Base-by-base conservation (phyloP, 1,140 invertebrate genomes). In the Diachasmimorpha longicaudata region DNA sequence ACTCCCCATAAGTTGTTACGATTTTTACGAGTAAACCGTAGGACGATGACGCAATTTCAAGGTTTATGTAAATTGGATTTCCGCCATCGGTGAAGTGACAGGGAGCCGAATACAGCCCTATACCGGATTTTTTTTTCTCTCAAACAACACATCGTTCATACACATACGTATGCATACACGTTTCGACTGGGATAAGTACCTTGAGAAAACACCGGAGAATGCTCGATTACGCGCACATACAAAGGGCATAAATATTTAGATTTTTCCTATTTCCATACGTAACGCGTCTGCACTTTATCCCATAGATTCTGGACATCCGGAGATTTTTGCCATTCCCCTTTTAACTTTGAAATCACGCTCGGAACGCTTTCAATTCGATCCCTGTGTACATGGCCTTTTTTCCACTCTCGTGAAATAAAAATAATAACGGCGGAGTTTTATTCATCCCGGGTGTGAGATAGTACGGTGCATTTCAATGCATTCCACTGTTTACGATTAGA, bases 211-310 rank as follows among this genome's bases (percentile, higher is more conserved):
- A 74, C 70, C 69, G 70, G 25, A 66, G 52, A 78, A 66, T 66
- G 68, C 55, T 52, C 48, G 70, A 21, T 72, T 44, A 74, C 48
- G 31, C 78, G 70, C 67, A 77, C 74, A 71, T 25, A 63, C 63
- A 10, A 76, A 36, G n/a, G 21, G 55, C 75, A 83, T 82, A 80
- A 81, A 81, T 83, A 83, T 83, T 81, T 80, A 81, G 77, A 82
- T 81, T 79, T 66, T 67, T n/a, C 31, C 71, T 67, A 80, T 82
- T 79, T 79, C 73, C 77, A 82, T 80, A 77, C 72, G 48, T 66
- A 72, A 75, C 70, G 68, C 70, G 70, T 76, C 75, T 58, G 63
- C 55, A 73, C 44, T 77, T 55, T 73, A 68, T 72, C n/a, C 70
- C 23, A 19, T 77, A 70, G 46, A 39, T 19, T 75, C 46, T 55